Base-by-base conservation (phyloP, 1,140 invertebrate genomes). In the Onthophagus taurus region DNA sequence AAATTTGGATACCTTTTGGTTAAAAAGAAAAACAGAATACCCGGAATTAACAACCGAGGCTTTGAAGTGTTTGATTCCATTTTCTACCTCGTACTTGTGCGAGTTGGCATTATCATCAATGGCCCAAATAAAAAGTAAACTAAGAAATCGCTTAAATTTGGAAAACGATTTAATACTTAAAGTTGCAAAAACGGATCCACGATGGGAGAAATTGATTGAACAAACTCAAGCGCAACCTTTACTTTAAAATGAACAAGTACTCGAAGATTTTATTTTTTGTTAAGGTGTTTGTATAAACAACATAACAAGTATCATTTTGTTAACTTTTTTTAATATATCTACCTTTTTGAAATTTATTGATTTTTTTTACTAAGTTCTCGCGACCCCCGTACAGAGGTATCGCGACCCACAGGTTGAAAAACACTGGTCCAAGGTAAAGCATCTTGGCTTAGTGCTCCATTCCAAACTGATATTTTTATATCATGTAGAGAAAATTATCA, bases 331-430 rank as follows among this genome's bases (percentile, higher is more conserved):
- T 26, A 26, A 26, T 26, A 26, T 26, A 26, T n/a, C 24, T 26
- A 26, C 24, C 24, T 26, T 26, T 26, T 26, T 26, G n/a, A 26
- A 26, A 26, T 26, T 26, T 26, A 26, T 26, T 26, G 24, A 26
- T 26, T 26, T 26, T n/a, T 26, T 33, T 33, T 33, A 14, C 13
- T 33, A 16, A 33, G 31, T 33, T 26, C 24, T 26, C 24, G 24
- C 24, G 24, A 26, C 24, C 7, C 24, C 24, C 24, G 7, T 26
- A 26, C 24, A 26, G n/a, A 26, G 24, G 24, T n/a, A 7, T 26
- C 24, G 24, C 24, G 24, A 26, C 24, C 24, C 24, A 26, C 24
- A 26, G 24, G 24, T 26, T 26, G 24, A 26, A 26, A 26, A 26
- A 26, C 24, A 26, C 24, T 26, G n/a, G 7, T 26, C 24, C n/a